Percentiles rank a stretch among this genome's conserved stretches.
Conservation (phyloP, 2,113 vertebrate genomes). For the Anser cygnoides region DNA sequence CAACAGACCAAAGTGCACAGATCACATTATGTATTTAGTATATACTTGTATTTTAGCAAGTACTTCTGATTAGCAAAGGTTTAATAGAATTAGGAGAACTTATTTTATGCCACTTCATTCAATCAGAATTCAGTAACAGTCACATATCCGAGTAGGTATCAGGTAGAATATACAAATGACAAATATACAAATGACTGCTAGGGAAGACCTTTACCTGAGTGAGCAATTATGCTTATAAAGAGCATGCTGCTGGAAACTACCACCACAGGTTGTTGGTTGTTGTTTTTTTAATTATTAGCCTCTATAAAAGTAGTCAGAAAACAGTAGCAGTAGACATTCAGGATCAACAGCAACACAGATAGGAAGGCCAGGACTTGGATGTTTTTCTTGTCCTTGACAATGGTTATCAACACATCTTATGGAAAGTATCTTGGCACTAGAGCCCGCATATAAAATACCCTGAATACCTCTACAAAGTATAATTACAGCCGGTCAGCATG, state of each 20-base stretch:
- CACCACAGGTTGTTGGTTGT: not conserved
- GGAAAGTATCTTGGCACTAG: not conserved
- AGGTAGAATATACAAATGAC: not conserved
- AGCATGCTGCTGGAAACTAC: not conserved
- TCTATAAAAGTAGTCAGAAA: not conserved
- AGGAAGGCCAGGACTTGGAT: not conserved
- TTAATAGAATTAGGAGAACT: not conserved
- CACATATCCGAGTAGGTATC: not conserved
- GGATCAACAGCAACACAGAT: not conserved
- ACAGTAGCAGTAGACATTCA: not conserved
- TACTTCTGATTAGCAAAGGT: not conserved
- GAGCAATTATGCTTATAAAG: not conserved
- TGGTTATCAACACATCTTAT: accelerated
- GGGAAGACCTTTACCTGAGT: not conserved
- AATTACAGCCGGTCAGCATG: not conserved
- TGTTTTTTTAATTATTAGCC: not conserved
- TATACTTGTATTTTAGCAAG: too few relatives aligned
- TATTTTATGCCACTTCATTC: too few relatives aligned
- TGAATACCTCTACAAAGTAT: not conserved
- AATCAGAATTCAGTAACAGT: not conserved
- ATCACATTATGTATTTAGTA: not conserved
- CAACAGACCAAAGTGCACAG: not conserved
- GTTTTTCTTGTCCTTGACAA: not conserved
- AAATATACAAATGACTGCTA: not conserved
- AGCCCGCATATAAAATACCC: too few relatives aligned